Evolutionary conservation across 2,113 vertebrate genomes (phyloP).

Genomic region (Scatophagus argus): DNA sequence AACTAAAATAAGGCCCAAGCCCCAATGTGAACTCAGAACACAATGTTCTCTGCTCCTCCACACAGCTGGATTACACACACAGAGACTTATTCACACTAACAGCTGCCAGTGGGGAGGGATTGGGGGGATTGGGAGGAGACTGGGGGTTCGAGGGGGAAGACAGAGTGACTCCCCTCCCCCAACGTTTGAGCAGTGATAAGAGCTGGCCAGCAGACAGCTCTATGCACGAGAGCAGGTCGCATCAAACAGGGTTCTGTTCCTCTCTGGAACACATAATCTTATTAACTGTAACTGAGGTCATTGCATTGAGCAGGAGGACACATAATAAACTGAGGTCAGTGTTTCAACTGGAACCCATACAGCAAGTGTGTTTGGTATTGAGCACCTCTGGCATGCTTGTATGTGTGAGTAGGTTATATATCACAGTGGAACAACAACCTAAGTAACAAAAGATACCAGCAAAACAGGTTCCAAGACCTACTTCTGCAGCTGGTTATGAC

Average conservation of each 20-base stretch:
- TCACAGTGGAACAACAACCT: constrained; percentile 22
- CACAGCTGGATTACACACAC: constrained; percentile 77
- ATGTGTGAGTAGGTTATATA: constrained; percentile 3
- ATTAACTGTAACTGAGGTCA: constrained; percentile 62
- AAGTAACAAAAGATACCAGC: neutral
- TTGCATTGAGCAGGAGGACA: constrained; percentile 30
- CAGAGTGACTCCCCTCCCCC: constrained; percentile 34
- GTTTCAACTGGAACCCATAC: constrained; percentile 34
- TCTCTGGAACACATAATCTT: constrained; percentile 56
- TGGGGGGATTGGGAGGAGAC: constrained; percentile 44
- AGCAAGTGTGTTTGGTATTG: neutral
- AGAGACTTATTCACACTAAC: constrained; percentile 56
- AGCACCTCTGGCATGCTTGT: neutral
- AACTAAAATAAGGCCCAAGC: constrained; percentile 61
- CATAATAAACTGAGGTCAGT: constrained; percentile 46
- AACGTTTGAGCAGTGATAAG: constrained; percentile 54
- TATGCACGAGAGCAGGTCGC: constrained; percentile 28
- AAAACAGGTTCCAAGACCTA: constrained; percentile 28
- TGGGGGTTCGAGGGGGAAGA: constrained; percentile 43
- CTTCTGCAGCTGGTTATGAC: constrained; percentile 4
- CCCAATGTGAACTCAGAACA: constrained; percentile 72
- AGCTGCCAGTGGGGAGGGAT: constrained; percentile 70
- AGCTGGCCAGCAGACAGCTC: constrained; percentile 13
- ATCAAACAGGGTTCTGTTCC: constrained; percentile 32
- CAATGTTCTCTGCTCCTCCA: constrained; percentile 75